Evolutionary conservation across 1,140 invertebrate species (phyloP).

Genomic region (Brachionus calyciflorus): DNA sequence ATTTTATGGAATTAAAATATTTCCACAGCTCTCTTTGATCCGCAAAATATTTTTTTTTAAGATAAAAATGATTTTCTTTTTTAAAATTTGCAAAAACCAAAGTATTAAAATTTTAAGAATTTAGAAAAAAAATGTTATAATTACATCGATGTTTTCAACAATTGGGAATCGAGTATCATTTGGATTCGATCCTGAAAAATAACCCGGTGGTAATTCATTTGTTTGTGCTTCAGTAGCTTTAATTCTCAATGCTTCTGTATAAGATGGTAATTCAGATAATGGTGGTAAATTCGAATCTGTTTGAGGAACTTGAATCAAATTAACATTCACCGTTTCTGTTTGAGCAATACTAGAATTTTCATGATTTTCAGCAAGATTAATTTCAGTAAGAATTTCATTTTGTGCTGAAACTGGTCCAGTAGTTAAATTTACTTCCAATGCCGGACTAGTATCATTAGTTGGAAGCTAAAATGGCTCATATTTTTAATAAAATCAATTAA

Average conservation of each 20-base stretch:
- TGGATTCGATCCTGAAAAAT: neutral
- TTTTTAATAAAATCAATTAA: neutral
- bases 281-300: neutral
- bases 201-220: conserved; percentile 39
- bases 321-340: neutral
- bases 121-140: too few relatives aligned
- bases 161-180: conserved; percentile 26
- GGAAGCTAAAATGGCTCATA: neutral
- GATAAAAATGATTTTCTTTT: too few relatives aligned
- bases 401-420: neutral
- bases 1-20: too few relatives aligned
- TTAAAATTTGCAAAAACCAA: too few relatives aligned
- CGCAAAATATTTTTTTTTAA: too few relatives aligned
- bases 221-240: neutral
- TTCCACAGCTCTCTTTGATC: too few relatives aligned
- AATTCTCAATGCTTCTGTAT: conserved; percentile 10
- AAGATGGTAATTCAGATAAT: conserved; percentile 32
- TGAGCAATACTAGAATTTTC: neutral
- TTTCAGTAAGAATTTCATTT: neutral
- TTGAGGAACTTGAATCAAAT: neutral
- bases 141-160: conserved; percentile 41
- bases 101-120: too few relatives aligned
- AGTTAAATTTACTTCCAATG: neutral
- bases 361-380: neutral
- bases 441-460: neutral